Evolutionary conservation across 2,797 vertebrate genomes (phyloP), one percentile per base, ranked within the genome.

Genomic region (Buceros bicornis): DNA sequence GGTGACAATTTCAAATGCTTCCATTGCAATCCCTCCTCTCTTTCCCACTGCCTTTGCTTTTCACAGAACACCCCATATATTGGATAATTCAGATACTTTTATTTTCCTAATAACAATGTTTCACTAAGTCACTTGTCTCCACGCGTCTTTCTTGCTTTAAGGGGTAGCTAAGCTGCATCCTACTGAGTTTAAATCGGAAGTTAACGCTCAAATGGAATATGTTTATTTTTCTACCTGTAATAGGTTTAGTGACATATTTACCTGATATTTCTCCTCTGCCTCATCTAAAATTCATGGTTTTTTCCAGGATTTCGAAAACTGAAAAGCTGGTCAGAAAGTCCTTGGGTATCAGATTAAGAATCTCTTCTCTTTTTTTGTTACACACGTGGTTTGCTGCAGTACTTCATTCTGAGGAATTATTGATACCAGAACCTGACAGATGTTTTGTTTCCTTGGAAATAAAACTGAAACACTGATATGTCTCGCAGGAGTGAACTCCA

Each of bases 361-460:
- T 26, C 6, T 62, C 58, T 57, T 57, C 3, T 58, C 24, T 16
- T 14, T 47, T 73, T 71, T 35, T 25, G 10, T 37, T 74, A 33
- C 33, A 61, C 2, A 8, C 5, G 14, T n/a, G 4, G 88, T 89
- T 72, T 82, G 5, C 35, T 67, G 17, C 19, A 22, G 0, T 35
- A 15, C 5, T 62, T 80, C 10, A 17, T 87, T 65, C 31, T 53
- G 31, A 2, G 13, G 21, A 85, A 35, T 17, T 64, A 11, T n/a
- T 72, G 70, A 19, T 48, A 84, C 3, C 7, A n/a, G 13, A 60
- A 45, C 31, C 54, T 21, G 1, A 37, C n/a, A 92, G 35, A 45
- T 33, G 8, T 64, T 77, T 87, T 62, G 18, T 80, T 90, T 80
- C 37, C 51, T 90, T 77, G 47, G 60, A 88, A 89, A 87, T 73